Conservation (phyloP, 2,113 vertebrate genomes). For the Pagrus major region DNA sequence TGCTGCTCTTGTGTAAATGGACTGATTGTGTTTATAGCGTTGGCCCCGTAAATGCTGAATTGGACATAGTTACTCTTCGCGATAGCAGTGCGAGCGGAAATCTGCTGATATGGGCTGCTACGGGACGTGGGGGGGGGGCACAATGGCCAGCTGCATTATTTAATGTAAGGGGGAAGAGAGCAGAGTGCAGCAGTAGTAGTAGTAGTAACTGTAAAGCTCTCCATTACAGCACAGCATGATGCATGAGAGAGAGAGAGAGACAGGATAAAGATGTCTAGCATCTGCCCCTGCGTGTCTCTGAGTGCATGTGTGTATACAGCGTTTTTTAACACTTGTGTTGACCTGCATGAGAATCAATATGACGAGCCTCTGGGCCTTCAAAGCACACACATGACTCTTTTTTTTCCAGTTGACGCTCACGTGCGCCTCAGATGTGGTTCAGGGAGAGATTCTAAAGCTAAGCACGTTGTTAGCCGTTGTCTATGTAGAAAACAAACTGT, state of each 20-base stretch:
- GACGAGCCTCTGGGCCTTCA: conserved; percentile 34
- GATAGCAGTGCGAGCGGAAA: conserved; percentile 66
- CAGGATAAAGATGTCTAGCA: conserved; percentile 13
- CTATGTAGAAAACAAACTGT: background rate
- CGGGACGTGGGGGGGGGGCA: conserved; percentile 46
- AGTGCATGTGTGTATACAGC: background rate
- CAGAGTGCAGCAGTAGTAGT: conserved; percentile 69
- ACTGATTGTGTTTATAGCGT: conserved; percentile 49
- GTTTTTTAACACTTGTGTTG: conserved; percentile 8
- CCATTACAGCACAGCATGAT: conserved; percentile 55
- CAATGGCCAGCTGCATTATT: conserved; percentile 81
- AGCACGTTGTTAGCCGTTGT: background rate
- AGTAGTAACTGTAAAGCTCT: conserved; percentile 63
- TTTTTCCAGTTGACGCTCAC: conserved; percentile 9
- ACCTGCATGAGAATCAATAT: conserved; percentile 47
- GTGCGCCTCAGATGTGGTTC: background rate
- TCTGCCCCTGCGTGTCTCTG: background rate
- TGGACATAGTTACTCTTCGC: conserved; percentile 56
- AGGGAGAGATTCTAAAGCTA: background rate
- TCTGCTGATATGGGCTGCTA: conserved; percentile 74
- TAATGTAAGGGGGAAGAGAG: conserved; percentile 72
- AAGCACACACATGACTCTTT: conserved; percentile 6
- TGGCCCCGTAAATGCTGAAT: conserved; percentile 66
- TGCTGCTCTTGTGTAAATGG: conserved; percentile 46
- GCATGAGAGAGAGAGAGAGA: conserved; percentile 4